Evolutionary conservation across 2,888 invertebrate genomes (phyloP).

Genomic region (Blastobasis lacticolella): DNA sequence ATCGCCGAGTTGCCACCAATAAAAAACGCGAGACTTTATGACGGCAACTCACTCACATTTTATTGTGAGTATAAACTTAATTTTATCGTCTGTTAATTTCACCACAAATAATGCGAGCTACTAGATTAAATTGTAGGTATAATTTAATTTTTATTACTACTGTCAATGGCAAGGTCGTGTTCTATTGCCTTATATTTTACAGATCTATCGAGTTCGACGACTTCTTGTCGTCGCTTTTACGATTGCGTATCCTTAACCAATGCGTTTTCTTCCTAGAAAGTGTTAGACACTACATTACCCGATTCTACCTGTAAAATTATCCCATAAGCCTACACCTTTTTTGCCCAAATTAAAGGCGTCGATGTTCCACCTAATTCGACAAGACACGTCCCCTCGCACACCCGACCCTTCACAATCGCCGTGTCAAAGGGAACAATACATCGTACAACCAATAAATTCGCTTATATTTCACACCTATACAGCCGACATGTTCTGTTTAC

Average conservation of each 20-base stretch:
- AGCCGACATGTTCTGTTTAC: constrained; percentile 58
- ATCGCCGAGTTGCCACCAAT: constrained; percentile 66
- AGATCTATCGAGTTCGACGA: constrained; percentile 26
- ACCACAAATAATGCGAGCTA: constrained; percentile 71
- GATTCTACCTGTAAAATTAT: no score
- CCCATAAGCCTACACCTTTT: no score
- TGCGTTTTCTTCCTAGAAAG: no score
- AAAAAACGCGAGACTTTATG: constrained; percentile 75
- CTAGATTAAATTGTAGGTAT: constrained; percentile 56
- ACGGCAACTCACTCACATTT: constrained; percentile 74
- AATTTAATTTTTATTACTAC: constrained; percentile 53
- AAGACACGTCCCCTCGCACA: constrained; percentile 23
- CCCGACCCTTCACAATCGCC: constrained; percentile 32
- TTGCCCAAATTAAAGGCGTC: constrained; percentile 5
- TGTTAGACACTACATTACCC: no score
- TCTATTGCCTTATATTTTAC: constrained; percentile 34
- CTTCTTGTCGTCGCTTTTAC: constrained; percentile 7
- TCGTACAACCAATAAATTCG: constrained; percentile 61
- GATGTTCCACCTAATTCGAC: constrained; percentile 15
- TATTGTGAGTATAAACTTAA: constrained; percentile 75
- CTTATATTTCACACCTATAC: constrained; percentile 65
- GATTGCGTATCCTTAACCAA: no score
- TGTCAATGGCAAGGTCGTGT: constrained; percentile 55
- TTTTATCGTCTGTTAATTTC: constrained; percentile 75
- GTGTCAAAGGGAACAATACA: constrained; percentile 45